Evolutionary conservation across 2,113 vertebrate species (phyloP).

Genomic region (Rhipidura dahli): DNA sequence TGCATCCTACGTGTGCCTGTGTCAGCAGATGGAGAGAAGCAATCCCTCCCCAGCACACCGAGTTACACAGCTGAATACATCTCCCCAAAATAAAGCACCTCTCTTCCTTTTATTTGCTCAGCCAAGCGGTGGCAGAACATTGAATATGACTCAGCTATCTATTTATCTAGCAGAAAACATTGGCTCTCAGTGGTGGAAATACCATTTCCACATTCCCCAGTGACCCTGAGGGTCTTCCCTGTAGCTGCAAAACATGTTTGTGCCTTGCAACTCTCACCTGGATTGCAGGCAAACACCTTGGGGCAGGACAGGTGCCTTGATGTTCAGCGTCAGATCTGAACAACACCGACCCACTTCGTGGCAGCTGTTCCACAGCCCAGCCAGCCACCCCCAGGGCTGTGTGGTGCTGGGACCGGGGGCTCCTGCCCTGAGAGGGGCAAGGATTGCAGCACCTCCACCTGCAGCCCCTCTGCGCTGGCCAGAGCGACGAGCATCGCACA

Average conservation of each 20-base stretch:
- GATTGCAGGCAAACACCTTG: not conserved
- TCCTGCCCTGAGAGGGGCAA: not conserved
- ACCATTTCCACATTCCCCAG: not conserved
- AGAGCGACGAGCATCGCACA: rapidly evolving
- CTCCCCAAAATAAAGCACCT: not conserved
- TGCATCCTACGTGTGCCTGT: not conserved
- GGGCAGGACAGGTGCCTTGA: not conserved
- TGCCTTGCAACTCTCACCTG: not conserved
- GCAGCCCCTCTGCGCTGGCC: not conserved
- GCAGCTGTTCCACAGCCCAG: not conserved
- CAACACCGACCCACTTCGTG: not conserved
- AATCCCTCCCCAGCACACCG: not conserved
- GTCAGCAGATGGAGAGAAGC: not conserved
- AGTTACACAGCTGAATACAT: not conserved
- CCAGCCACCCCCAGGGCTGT: not conserved
- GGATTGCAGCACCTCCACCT: not conserved
- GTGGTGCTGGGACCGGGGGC: not conserved
- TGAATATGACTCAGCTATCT: not conserved
- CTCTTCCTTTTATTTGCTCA: not conserved
- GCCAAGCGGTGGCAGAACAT: not conserved
- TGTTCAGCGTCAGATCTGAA: not conserved
- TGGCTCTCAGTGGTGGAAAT: not conserved
- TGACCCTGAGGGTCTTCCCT: not conserved
- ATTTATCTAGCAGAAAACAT: not conserved
- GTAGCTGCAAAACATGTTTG: not conserved